Percentiles rank a stretch among this genome's conserved stretches.
Conservation (phyloP, 2,888 invertebrate genomes). For the Petrolisthes cinctipes region DNA sequence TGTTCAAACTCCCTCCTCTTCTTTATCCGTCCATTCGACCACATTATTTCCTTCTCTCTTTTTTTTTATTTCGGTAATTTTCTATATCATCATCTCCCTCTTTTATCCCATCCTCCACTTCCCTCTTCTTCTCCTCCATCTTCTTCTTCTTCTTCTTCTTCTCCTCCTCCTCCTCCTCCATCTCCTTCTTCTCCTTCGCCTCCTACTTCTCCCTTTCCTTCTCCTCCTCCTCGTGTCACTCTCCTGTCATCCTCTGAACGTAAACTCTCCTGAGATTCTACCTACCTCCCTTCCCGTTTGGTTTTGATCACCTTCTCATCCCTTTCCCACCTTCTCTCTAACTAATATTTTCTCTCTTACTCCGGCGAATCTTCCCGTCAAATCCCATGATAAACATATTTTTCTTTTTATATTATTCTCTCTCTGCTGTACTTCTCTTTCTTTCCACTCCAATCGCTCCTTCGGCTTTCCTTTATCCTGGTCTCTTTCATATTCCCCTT, state of each 20-base stretch:
- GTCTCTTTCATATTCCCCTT: not conserved
- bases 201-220: not conserved
- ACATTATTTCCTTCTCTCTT: not conserved
- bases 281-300: not conserved
- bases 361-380: not conserved
- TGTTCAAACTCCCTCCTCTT: not conserved
- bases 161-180: not conserved
- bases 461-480: too few relatives aligned
- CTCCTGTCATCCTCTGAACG: not conserved
- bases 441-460: not conserved
- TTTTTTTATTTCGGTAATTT: not conserved
- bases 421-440: not conserved
- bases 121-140: not conserved
- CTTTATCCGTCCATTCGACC: not conserved
- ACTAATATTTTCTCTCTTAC: too few relatives aligned
- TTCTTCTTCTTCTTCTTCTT: not conserved
- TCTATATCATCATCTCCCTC: constrained; percentile 21
- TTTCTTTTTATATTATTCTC: not conserved
- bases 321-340: not conserved
- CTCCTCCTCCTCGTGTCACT: not conserved
- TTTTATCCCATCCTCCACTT: not conserved
- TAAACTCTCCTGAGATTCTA: not conserved
- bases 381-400: not conserved
- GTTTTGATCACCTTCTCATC: not conserved
- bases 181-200: not conserved